phyloP scores from a whole-genome alignment of 2,888 invertebrate species.

The Sialis fuliginosa region DNA sequence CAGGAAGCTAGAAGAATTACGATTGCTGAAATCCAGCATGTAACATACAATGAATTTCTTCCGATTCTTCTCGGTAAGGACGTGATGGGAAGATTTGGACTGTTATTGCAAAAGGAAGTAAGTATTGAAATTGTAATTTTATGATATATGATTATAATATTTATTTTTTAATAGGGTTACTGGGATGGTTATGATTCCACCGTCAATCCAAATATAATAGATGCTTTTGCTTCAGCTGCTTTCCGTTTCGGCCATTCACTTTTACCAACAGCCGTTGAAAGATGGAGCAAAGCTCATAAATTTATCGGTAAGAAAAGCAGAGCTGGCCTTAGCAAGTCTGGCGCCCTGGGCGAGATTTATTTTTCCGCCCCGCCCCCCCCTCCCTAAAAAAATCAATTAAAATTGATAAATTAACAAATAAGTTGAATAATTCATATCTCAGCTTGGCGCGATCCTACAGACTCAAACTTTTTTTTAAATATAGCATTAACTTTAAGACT shows the following conservation, averaged over 20 bases:
- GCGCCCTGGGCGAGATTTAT: no score
- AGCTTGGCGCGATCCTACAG: no score
- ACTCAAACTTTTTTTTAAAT: no score
- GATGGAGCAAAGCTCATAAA: conserved; percentile 90
- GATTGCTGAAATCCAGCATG: conserved; percentile 74
- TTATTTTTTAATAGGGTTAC: conserved; percentile 37
- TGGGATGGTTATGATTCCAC: conserved; percentile 71
- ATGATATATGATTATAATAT: neutral
- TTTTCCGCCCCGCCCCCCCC: no score
- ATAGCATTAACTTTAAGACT: no score
- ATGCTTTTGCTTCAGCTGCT: conserved; percentile 80
- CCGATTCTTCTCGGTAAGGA: conserved; percentile 79
- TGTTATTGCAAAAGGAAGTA: conserved; percentile 65
- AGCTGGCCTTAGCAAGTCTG: no score
- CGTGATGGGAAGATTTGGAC: conserved; percentile 79
- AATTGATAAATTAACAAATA: no score
- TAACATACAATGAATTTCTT: conserved; percentile 79
- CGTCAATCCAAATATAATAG: conserved; percentile 77
- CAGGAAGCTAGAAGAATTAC: conserved; percentile 65
- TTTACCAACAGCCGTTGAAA: conserved; percentile 74
- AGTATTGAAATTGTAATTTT: conserved; percentile 8
- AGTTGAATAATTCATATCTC: no score
- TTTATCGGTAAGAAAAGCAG: conserved; percentile 68
- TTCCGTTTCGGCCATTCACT: conserved; percentile 85
- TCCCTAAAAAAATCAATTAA: no score